Percentiles rank a stretch among this genome's conserved stretches.
Conservation (phyloP, 2,797 vertebrate species). For the Rhynchotus rufescens region DNA sequence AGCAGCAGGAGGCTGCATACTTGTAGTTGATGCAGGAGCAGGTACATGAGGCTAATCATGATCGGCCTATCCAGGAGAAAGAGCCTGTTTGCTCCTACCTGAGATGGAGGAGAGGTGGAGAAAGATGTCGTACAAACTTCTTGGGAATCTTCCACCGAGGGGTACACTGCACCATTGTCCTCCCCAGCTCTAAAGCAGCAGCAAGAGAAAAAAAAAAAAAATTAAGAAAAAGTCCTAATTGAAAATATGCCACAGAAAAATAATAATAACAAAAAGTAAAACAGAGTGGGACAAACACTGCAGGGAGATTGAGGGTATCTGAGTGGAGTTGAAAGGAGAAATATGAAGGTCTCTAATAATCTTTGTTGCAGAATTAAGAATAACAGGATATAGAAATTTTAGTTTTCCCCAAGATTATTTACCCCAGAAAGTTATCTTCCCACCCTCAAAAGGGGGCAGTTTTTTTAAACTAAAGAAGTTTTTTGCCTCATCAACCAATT, state of each 20-base stretch:
- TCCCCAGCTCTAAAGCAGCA: conserved; percentile 85
- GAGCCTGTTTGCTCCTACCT: conserved; percentile 81
- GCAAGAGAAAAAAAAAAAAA: not conserved
- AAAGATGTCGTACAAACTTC: conserved; percentile 98
- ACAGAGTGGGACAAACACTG: conserved; percentile 12
- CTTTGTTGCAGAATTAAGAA: conserved; percentile 2
- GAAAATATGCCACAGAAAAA: not conserved
- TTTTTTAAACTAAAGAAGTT: not conserved
- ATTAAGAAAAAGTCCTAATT: conserved; percentile 30
- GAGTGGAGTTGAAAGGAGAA: conserved; percentile 49
- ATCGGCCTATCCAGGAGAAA: not conserved
- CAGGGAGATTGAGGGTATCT: conserved; percentile 23
- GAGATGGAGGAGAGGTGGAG: conserved; percentile 97
- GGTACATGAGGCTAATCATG: not conserved
- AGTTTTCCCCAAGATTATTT: not conserved
- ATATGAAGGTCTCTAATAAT: conserved; percentile 14
- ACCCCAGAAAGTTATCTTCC: not conserved
- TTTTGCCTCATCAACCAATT: not conserved
- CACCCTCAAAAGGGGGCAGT: not conserved
- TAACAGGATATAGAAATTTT: not conserved
- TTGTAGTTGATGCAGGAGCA: not conserved
- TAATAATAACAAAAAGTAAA: not conserved
- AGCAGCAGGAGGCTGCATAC: not conserved
- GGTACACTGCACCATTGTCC: conserved; percentile 85
- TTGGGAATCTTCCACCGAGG: conserved; percentile 95